Evolutionary conservation across 2,888 invertebrate genomes (phyloP), one percentile per base, ranked within the genome.

Genomic region (Drosophila multiciliata): DNA sequence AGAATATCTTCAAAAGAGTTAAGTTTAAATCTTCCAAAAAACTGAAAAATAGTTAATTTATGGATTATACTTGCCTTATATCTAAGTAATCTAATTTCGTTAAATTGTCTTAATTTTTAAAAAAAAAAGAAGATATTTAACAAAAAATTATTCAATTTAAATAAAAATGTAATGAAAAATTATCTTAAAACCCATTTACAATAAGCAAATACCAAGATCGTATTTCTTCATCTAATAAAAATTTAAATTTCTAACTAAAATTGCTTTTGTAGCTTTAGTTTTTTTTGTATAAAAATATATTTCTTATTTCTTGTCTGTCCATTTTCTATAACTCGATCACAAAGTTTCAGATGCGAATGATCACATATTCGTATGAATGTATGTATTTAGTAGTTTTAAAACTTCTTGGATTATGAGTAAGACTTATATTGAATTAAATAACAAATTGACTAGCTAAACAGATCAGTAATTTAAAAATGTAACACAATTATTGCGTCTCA

Each of bases 401-500:
- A 45, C 15, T 23, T 23, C 15, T 45, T 45, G 23, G 45, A 23
- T 1, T 45, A 23, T 15, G 8, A 45, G 8, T 45, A 15, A 23
- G 15, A 45, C 20, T 20, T 20, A 20, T 8, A 20, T 4, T 20
- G 5, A n/a, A 42, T 11, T 42, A 42, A 11, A 6, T 23, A 23
- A 54, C 17, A 7, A n/a, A 23, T 45, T 23, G 8, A 17, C 9
- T 29, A 40, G 36, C 26, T 3, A 26, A 36, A n/a, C 23, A 12
- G 29, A 32, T 57, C 38, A 20, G 20, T 20, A 42, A 23, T 45
- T 45, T 4, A 23, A 45, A 45, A 45, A 23, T 15, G 20, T 45
- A 52, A 17, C 66, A 70, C 45, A 52, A 26, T 9, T 12, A 20
- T 45, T 33, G 17, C 42, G 33, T 6, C 15, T 49, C 36, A 48